Evolutionary conservation across 2,888 invertebrate genomes (phyloP).

Genomic region (Nesidiocoris tenuis): DNA sequence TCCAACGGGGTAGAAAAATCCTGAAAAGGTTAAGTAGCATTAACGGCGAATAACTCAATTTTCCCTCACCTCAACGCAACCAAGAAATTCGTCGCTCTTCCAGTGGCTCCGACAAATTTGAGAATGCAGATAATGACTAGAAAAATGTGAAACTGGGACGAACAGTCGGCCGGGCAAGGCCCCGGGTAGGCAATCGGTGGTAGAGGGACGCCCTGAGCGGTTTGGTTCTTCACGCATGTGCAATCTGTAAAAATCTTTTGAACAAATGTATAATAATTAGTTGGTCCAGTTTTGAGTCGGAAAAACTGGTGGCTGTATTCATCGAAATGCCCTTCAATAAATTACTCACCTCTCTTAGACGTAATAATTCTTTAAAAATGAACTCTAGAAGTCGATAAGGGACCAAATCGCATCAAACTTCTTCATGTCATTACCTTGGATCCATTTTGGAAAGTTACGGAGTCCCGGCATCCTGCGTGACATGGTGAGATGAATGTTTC

Average conservation of each 20-base stretch:
- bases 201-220: slow-evolving; percentile 13
- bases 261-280: not conserved
- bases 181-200: slow-evolving; percentile 43
- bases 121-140: slow-evolving; percentile 49
- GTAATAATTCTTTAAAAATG: no score
- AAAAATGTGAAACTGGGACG: slow-evolving; percentile 49
- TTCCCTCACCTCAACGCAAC: slow-evolving; percentile 50
- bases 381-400: not conserved
- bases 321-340: no score
- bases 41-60: no score
- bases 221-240: slow-evolving; percentile 42
- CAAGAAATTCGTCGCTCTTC: slow-evolving; percentile 51
- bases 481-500: slow-evolving; percentile 76
- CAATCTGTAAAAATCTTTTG: slow-evolving; percentile 50
- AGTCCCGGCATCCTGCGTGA: slow-evolving; percentile 67
- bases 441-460: slow-evolving; percentile 8
- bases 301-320: no score
- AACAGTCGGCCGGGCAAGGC: slow-evolving; percentile 50
- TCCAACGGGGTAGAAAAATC: no score
- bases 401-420: not conserved
- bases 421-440: slow-evolving; percentile 26
- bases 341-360: no score
- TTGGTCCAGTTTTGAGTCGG: not conserved
- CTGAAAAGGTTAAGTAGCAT: no score
- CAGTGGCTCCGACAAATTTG: slow-evolving; percentile 50